Base-by-base conservation (phyloP, 1,140 invertebrate species). In the Platorchestia sp. region DNA sequence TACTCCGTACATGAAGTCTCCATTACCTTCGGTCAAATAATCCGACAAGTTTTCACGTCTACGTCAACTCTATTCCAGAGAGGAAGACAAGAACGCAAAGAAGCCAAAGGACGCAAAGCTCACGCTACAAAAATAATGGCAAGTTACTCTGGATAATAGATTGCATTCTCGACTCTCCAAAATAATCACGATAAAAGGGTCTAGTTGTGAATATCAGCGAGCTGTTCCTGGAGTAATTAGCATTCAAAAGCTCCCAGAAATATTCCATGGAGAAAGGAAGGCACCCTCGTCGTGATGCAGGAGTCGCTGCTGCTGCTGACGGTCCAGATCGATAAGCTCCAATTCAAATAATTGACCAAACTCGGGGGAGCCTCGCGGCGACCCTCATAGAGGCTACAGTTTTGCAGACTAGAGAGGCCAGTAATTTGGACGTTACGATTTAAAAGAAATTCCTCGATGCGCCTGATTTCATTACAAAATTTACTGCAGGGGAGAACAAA, bases 281-380 rank as follows among this genome's bases (percentile, higher is more conserved):
- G 59, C 59, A 36, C 27, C 59, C 14, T 75, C 14, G 27, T 75
- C 47, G 47, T 51, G 47, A 51, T 51, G 47, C 47, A 51, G 59
- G 14, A 75, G 59, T 14, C 3, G 59, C 27, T 36, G 59, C 59
- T 75, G 59, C 59, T 75, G 59, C 59, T 75, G 59, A 19, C 59
- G 59, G 59, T 75, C 87, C 5, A 45, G 87, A 90, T 90, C 87
- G 44, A 90, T 90, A 90, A 42, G 41, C 41, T 43, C 87, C 87
- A 90, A 90, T 90, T 90, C 87, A 90, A 90, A 90, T 90, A 90
- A 90, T 90, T 90, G 44, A 90, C 87, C 87, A 90, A 90, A 90
- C 87, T 90, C 87, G 41, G 36, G 44, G 87, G 87, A 45, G 87
- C 41, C 5, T 42, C 41, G 44, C 87, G 44, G 41, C 87, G 41